Evolutionary conservation across 1,140 invertebrate genomes (phyloP).

Genomic region (Zaprionus capensis): DNA sequence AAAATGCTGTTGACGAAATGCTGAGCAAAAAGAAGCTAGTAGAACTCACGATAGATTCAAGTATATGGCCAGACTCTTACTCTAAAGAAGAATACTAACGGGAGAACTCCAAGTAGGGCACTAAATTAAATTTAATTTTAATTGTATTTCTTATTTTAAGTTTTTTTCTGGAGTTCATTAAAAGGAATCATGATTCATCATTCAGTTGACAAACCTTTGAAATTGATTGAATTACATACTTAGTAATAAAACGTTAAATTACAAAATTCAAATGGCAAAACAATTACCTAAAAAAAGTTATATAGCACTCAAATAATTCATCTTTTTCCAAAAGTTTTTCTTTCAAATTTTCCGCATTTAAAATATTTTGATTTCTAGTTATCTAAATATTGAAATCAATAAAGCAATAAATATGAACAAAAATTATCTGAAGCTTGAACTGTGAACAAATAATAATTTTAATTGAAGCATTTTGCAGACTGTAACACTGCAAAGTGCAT

Average conservation of each 20-base stretch:
- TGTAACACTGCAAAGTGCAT: slow-evolving; percentile 4
- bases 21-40: slow-evolving; percentile 15
- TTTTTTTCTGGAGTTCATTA: no score
- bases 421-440: neutral
- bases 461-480: slow-evolving; percentile 7
- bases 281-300: no score
- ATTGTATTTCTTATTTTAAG: no score
- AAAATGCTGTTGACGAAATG: slow-evolving; percentile 60
- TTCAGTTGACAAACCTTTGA: no score
- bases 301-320: no score
- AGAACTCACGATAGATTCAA: neutral
- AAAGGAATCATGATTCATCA: no score
- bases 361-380: neutral
- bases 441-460: slow-evolving; percentile 12
- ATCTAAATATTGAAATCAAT: neutral
- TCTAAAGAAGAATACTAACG: neutral
- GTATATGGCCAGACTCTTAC: neutral
- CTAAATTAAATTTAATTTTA: neutral
- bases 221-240: no score
- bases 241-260: no score
- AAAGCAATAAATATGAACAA: neutral
- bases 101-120: neutral
- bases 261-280: neutral
- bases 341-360: neutral
- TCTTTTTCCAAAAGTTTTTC: neutral